A percentile compares a stretch with the other conserved stretches of the same genome.
These are phyloP conservation scores for Caenorhabditis briggsae DNA, from an alignment of 1,140 invertebrate genomes.

Conservation along the genomic window DNA sequence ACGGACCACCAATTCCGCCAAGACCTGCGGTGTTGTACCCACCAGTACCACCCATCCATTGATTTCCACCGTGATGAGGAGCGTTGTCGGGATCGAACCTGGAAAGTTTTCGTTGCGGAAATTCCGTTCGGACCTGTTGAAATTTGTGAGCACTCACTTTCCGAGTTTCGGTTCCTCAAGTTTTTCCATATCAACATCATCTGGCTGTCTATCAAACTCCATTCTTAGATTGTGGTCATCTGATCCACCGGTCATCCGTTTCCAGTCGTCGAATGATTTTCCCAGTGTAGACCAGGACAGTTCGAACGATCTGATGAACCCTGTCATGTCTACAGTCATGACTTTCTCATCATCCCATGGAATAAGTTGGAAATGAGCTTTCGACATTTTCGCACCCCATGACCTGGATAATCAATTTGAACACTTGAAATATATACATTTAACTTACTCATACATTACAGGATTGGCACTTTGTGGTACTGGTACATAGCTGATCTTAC, in stretches of 20 bases:
- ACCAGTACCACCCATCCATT: constrained; percentile 94
- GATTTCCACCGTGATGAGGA: constrained; percentile 94
- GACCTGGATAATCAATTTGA: constrained; percentile 9
- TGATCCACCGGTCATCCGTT: constrained; percentile 79
- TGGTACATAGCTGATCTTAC: constrained; percentile 82
- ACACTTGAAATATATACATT: neutral
- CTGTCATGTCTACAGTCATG: constrained; percentile 82
- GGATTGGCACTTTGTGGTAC: constrained; percentile 78
- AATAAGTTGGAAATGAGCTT: constrained; percentile 78
- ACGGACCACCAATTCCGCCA: constrained; percentile 91
- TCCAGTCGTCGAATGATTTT: constrained; percentile 80
- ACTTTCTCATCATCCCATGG: constrained; percentile 77
- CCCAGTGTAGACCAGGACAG: constrained; percentile 79
- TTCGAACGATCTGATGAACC: constrained; percentile 82
- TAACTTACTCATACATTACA: neutral
- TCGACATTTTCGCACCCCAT: constrained; percentile 71
- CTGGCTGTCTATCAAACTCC: constrained; percentile 80
- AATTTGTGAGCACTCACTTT: constrained; percentile 80
- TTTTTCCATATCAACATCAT: constrained; percentile 83
- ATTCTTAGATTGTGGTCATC: constrained; percentile 67
- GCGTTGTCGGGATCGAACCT: constrained; percentile 84
- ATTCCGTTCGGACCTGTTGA: no score
- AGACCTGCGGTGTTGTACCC: constrained; percentile 83
- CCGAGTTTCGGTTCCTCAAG: constrained; percentile 88
- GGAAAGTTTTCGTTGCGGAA: neutral